Conservation (phyloP, 2,888 invertebrate genomes). For the Fragum fragum region DNA sequence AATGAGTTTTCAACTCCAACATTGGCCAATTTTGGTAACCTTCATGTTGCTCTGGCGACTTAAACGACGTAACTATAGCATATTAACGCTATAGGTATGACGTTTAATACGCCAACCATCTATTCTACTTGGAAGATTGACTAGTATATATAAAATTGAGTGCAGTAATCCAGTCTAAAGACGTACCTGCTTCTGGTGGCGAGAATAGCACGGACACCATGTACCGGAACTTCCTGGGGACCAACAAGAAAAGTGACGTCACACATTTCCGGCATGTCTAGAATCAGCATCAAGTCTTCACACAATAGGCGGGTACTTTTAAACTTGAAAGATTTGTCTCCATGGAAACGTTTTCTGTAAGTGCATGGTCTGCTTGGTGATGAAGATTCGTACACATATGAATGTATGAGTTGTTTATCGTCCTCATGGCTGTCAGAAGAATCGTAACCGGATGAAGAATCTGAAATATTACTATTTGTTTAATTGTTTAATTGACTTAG, state of each 20-base stretch:
- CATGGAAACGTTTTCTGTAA: background rate
- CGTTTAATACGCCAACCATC: too few relatives aligned
- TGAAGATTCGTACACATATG: conserved; percentile 28
- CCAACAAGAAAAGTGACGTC: conserved; percentile 64
- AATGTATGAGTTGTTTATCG: background rate
- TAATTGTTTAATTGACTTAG: too few relatives aligned
- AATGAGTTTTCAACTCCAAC: too few relatives aligned
- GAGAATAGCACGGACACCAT: conserved; percentile 56
- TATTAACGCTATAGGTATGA: too few relatives aligned
- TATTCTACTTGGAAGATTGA: too few relatives aligned
- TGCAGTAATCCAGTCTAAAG: too few relatives aligned
- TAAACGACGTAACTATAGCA: too few relatives aligned
- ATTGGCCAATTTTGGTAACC: too few relatives aligned
- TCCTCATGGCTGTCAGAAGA: conserved; percentile 50
- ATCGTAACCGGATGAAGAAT: conserved; percentile 59
- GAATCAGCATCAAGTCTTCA: conserved; percentile 51
- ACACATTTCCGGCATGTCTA: conserved; percentile 64
- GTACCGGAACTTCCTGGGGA: conserved; percentile 41
- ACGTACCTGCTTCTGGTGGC: conserved; percentile 57
- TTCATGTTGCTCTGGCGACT: too few relatives aligned
- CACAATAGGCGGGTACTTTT: conserved; percentile 49
- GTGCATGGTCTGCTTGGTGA: background rate
- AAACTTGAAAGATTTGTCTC: conserved; percentile 32
- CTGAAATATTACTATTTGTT: conserved; percentile 42
- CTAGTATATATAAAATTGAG: too few relatives aligned